Percentiles rank a stretch among this genome's conserved stretches.
Evolutionary conservation across 2,888 invertebrate genomes (phyloP).

Genomic region (Argynnis bischoffii): DNA sequence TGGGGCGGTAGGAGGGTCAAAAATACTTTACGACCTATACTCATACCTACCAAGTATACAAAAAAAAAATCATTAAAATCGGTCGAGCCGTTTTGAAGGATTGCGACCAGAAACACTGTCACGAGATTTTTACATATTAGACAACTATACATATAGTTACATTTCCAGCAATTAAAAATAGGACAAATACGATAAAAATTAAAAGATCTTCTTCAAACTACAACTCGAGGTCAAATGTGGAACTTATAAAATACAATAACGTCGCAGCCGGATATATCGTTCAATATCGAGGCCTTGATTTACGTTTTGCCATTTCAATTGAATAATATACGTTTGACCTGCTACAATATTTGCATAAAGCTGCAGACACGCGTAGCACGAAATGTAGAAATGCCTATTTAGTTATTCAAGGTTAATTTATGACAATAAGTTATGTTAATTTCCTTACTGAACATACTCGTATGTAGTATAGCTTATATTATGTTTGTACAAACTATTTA

Average conservation of each 20-base stretch:
- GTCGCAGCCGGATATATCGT: conserved; percentile 41
- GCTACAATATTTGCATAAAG: conserved; percentile 30
- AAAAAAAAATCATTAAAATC: too few relatives aligned
- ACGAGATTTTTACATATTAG: too few relatives aligned
- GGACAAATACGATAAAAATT: neutral
- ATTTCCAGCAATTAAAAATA: too few relatives aligned
- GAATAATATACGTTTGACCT: conserved; percentile 36
- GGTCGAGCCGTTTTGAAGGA: too few relatives aligned
- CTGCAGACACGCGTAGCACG: conserved; percentile 5
- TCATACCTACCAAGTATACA: too few relatives aligned
- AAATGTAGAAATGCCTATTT: neutral
- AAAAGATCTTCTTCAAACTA: conserved; percentile 1
- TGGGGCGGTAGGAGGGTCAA: too few relatives aligned
- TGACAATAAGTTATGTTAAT: neutral
- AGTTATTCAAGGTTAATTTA: conserved; percentile 6
- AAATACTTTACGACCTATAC: too few relatives aligned
- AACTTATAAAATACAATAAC: conserved; percentile 19
- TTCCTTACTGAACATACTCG: too few relatives aligned
- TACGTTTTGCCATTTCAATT: conserved; percentile 38
- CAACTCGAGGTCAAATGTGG: conserved; percentile 4
- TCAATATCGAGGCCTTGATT: conserved; percentile 43
- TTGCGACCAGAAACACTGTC: too few relatives aligned
- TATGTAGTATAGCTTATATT: too few relatives aligned
- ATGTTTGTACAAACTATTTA: too few relatives aligned
- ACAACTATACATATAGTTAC: too few relatives aligned